A percentile compares a stretch with the other conserved stretches of the same genome.
These are phyloP conservation scores for Diachasmimorpha longicaudata DNA, from an alignment of 1,140 invertebrate genomes.

Conservation along the genomic window DNA sequence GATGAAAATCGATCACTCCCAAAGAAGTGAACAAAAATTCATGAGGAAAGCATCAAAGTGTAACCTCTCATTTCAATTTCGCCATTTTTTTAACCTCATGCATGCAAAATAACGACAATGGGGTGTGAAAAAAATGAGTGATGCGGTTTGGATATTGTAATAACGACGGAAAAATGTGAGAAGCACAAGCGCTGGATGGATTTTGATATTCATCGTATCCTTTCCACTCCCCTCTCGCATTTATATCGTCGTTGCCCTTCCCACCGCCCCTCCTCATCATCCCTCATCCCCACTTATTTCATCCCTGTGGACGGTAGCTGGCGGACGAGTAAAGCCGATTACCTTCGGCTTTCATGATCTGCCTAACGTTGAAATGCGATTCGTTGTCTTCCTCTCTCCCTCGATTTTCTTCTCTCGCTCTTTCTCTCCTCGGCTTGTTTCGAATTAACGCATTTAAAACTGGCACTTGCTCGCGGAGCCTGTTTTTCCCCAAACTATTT, in stretches of 20 bases:
- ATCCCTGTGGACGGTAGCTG: slow-evolving; percentile 1
- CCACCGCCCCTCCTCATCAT: not conserved
- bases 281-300: not conserved
- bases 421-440: not conserved
- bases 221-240: not conserved
- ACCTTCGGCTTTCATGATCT: slow-evolving; percentile 10
- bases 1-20: too few relatives aligned
- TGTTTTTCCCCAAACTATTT: not conserved
- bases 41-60: not conserved
- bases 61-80: not conserved
- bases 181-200: not conserved
- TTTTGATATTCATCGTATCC: not conserved
- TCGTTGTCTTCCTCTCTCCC: not conserved
- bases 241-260: not conserved
- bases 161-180: not conserved
- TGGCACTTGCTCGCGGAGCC: not conserved
- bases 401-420: not conserved
- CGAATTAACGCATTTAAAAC: slow-evolving; percentile 7
- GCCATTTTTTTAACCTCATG: not conserved
- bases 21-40: not conserved
- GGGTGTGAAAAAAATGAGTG: not conserved
- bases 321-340: slow-evolving; percentile 6
- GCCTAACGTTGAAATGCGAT: slow-evolving; percentile 4
- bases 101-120: not conserved
- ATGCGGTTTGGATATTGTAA: not conserved